A percentile compares a stretch with the other conserved stretches of the same genome.
Conservation (phyloP, 2,113 vertebrate species). For the Thunnus maccoyii region DNA sequence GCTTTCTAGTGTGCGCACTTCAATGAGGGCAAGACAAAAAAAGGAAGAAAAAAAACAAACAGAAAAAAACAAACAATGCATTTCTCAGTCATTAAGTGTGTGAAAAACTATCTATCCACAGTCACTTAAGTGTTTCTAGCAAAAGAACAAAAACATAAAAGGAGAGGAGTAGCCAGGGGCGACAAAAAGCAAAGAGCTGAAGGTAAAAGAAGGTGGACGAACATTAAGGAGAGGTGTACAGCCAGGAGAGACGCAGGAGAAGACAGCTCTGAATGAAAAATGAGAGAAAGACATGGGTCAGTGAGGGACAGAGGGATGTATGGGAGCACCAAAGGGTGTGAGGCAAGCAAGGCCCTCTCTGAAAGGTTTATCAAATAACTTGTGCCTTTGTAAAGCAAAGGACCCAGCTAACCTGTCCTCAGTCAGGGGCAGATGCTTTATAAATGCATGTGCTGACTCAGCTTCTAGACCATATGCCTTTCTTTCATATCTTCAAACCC, state of each 20-base stretch:
- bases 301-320: neutral
- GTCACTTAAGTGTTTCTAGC: neutral
- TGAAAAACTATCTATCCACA: neutral
- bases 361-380: conserved; percentile 1
- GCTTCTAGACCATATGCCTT: conserved; percentile 4
- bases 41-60: too few relatives aligned
- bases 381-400: conserved; percentile 9
- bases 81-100: neutral
- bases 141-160: conserved; percentile 8
- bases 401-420: neutral
- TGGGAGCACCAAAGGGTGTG: neutral
- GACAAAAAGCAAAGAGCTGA: neutral
- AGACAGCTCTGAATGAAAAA: conserved; percentile 6
- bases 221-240: neutral
- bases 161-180: neutral
- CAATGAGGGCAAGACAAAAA: neutral
- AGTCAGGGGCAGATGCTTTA: neutral
- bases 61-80: neutral
- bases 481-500: neutral
- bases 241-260: neutral
- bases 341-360: neutral
- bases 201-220: neutral
- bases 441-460: conserved; percentile 24
- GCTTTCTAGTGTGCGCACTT: neutral
- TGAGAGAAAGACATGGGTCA: neutral